phyloP scores from a whole-genome alignment of 1,140 invertebrate genomes.

The Drosophila pseudoobscura region DNA sequence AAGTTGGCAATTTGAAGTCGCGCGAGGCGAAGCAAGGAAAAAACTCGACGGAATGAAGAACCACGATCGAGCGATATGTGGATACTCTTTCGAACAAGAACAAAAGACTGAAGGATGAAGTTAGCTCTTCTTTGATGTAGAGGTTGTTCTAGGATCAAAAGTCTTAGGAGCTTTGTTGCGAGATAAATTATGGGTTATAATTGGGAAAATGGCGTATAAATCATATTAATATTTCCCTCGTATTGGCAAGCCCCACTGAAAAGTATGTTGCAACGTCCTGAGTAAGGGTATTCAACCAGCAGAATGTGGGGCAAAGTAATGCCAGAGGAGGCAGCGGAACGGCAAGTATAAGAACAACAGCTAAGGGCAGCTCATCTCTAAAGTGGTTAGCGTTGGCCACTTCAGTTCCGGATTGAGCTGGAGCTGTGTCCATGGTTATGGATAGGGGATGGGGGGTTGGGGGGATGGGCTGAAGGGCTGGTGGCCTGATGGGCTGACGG shows the following conservation, averaged over 20 bases:
- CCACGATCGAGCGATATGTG: not conserved
- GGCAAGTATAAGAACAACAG: conserved; percentile 7
- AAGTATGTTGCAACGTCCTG: not conserved
- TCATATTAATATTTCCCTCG: too few species aligned
- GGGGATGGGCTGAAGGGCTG: not conserved
- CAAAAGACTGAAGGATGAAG: too few species aligned
- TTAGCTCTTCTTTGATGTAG: too few species aligned
- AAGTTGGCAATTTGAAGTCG: conserved; percentile 78
- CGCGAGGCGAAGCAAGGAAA: conserved; percentile 35
- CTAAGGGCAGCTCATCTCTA: conserved; percentile 62
- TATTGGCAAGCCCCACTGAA: too few species aligned
- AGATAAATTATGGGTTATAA: too few species aligned
- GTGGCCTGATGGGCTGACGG: not conserved
- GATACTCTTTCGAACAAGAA: conserved; percentile 3
- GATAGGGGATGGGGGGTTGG: not conserved
- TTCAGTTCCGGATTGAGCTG: conserved; percentile 47
- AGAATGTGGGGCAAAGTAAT: conserved; percentile 47
- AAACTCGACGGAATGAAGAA: conserved; percentile 5
- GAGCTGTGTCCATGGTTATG: not conserved
- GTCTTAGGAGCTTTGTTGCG: too few species aligned
- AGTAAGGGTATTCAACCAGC: conserved; percentile 18
- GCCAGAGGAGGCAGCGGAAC: conserved; percentile 15
- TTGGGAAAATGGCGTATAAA: too few species aligned
- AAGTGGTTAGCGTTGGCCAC: conserved; percentile 64
- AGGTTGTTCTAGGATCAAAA: too few species aligned